Percentiles rank a stretch among this genome's conserved stretches.
phyloP scores from a whole-genome alignment of 2,888 invertebrate species.

The Tuberolachnus salignus region DNA sequence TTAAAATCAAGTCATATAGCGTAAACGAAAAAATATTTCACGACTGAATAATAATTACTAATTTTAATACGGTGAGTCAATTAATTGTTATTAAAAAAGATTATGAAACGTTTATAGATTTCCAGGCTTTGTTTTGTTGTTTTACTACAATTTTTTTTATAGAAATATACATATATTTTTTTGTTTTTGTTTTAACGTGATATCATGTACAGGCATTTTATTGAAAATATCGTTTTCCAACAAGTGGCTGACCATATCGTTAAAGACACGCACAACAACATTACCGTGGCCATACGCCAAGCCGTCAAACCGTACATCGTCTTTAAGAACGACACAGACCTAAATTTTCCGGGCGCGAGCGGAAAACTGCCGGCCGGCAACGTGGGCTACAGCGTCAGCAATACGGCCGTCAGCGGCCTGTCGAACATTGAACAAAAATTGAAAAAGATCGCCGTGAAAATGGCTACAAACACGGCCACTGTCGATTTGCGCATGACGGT shows the following conservation, averaged over 20 bases:
- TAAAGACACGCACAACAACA: constrained; percentile 40
- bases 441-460: constrained; percentile 32
- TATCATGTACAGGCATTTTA: constrained; percentile 24
- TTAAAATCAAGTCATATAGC: no score
- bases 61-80: no score
- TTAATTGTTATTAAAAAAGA: no score
- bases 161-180: no score
- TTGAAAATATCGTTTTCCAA: constrained; percentile 41
- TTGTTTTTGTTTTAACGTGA: constrained; percentile 6
- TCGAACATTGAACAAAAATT: constrained; percentile 31
- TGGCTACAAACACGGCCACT: constrained; percentile 10
- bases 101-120: no score
- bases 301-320: constrained; percentile 12
- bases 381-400: constrained; percentile 14
- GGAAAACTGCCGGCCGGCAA: not conserved
- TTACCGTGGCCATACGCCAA: constrained; percentile 30
- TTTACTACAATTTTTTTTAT: no score
- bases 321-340: constrained; percentile 19
- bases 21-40: no score
- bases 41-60: no score
- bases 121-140: no score
- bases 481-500: constrained; percentile 18
- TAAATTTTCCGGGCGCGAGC: not conserved
- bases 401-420: constrained; percentile 2
- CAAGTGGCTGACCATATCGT: constrained; percentile 36